Conservation (phyloP, 2,113 vertebrate genomes). For the Ctenomys sociabilis region DNA sequence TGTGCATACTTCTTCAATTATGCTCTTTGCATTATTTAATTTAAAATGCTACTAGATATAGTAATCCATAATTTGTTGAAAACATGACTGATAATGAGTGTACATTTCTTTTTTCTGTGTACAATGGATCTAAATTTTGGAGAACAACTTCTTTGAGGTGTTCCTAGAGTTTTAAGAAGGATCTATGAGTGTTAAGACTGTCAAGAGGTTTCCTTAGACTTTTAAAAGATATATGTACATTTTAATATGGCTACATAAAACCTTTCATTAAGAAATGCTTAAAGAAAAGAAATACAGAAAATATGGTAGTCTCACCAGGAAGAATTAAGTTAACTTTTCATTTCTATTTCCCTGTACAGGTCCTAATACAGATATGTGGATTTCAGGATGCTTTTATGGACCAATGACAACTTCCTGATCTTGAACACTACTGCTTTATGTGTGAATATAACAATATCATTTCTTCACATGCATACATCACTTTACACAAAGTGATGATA, state of each 20-base stretch:
- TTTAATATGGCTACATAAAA: neutral
- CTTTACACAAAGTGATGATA: neutral
- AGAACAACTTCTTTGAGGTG: neutral
- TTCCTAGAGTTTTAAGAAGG: neutral
- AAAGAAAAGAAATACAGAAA: neutral
- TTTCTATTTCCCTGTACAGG: neutral
- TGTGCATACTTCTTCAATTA: neutral
- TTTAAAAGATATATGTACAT: neutral
- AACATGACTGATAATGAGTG: neutral
- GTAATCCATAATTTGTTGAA: neutral
- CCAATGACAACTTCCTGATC: neutral
- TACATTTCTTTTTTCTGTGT: neutral
- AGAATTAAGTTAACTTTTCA: neutral
- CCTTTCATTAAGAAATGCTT: neutral
- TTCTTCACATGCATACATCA: no score
- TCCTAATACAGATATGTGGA: neutral
- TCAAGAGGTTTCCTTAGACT: neutral
- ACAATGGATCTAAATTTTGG: neutral
- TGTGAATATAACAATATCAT: neutral
- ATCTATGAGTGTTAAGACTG: neutral
- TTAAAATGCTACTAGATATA: neutral
- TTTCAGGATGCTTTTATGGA: neutral
- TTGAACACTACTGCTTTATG: neutral
- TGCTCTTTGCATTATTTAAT: neutral
- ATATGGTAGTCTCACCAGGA: neutral